Percentiles rank a stretch among this genome's conserved stretches.
Conservation (phyloP, 2,888 invertebrate species). For the Anorthoa munda region DNA sequence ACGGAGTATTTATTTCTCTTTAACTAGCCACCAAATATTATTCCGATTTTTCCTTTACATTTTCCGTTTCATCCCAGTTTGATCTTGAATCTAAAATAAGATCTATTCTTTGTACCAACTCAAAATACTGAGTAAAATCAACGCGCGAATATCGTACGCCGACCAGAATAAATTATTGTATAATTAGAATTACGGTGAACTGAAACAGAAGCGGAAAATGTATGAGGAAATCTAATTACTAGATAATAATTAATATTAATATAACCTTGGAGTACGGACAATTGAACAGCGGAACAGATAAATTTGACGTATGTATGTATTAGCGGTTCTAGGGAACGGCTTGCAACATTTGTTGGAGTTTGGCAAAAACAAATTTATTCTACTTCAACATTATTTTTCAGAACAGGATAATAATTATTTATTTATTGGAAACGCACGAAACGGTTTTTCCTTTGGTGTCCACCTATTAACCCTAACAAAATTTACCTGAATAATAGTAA, state of each 20-base stretch:
- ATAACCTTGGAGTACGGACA: slow-evolving; percentile 30
- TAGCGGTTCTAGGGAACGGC: slow-evolving; percentile 1
- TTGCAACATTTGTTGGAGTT: not conserved
- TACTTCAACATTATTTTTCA: too few species aligned
- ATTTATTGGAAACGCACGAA: too few species aligned
- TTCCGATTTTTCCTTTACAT: not conserved
- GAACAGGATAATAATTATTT: too few species aligned
- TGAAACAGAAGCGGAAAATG: slow-evolving; percentile 45
- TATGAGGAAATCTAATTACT: slow-evolving; percentile 43
- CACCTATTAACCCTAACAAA: too few species aligned
- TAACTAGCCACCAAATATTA: not conserved
- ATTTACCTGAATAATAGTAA: not conserved
- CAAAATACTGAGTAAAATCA: slow-evolving; percentile 21
- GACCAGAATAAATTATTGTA: slow-evolving; percentile 10
- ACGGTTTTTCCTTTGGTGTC: too few species aligned
- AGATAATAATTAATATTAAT: slow-evolving; percentile 31
- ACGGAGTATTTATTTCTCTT: too few species aligned
- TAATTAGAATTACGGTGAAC: slow-evolving; percentile 47
- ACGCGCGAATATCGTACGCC: not conserved
- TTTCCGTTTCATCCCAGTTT: not conserved
- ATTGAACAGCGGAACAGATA: slow-evolving; percentile 25
- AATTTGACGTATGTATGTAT: slow-evolving; percentile 16
- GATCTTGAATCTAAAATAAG: not conserved
- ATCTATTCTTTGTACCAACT: not conserved
- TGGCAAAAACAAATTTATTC: too few species aligned